These are phyloP conservation scores for Cerastoderma edule DNA, from an alignment of 2,888 invertebrate species.

Conservation along the genomic window DNA sequence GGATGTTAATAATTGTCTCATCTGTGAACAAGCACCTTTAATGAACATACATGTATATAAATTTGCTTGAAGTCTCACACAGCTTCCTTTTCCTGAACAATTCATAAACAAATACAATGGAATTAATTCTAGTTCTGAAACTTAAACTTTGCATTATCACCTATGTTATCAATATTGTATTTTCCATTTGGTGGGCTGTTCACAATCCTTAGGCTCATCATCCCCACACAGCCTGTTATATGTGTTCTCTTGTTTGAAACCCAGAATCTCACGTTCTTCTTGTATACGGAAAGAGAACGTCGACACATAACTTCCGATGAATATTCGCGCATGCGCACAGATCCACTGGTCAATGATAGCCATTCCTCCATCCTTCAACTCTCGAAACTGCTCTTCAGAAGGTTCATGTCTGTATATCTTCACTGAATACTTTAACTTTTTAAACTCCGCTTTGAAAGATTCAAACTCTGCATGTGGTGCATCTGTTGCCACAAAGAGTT, in stretches of 20 bases:
- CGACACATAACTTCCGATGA: slow-evolving; percentile 96
- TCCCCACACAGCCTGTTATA: slow-evolving; percentile 93
- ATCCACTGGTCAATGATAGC: slow-evolving; percentile 98
- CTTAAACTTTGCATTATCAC: too few relatives aligned
- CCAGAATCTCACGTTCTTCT: slow-evolving; percentile 98
- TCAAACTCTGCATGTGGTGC: slow-evolving; percentile 86
- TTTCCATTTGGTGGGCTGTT: slow-evolving; percentile 90
- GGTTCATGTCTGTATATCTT: slow-evolving; percentile 76
- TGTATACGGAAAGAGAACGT: slow-evolving; percentile 98
- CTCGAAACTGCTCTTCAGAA: slow-evolving; percentile 66
- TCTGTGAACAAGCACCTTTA: too few relatives aligned
- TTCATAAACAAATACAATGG: too few relatives aligned
- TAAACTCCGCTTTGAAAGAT: slow-evolving; percentile 84
- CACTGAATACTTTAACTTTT: slow-evolving; percentile 78
- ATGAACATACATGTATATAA: too few relatives aligned
- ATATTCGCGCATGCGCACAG: slow-evolving; percentile 93
- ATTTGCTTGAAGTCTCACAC: too few relatives aligned
- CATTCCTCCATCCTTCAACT: slow-evolving; percentile 91
- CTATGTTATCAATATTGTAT: slow-evolving; percentile 62
- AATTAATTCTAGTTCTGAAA: too few relatives aligned
- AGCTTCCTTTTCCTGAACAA: too few relatives aligned
- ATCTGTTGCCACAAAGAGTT: slow-evolving; percentile 94
- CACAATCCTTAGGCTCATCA: slow-evolving; percentile 87
- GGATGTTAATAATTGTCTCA: too few relatives aligned
- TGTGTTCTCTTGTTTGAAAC: slow-evolving; percentile 91